These are phyloP conservation scores for Anisognathus igniventris DNA, from an alignment of 2,797 vertebrate species.

Conservation along the genomic window DNA sequence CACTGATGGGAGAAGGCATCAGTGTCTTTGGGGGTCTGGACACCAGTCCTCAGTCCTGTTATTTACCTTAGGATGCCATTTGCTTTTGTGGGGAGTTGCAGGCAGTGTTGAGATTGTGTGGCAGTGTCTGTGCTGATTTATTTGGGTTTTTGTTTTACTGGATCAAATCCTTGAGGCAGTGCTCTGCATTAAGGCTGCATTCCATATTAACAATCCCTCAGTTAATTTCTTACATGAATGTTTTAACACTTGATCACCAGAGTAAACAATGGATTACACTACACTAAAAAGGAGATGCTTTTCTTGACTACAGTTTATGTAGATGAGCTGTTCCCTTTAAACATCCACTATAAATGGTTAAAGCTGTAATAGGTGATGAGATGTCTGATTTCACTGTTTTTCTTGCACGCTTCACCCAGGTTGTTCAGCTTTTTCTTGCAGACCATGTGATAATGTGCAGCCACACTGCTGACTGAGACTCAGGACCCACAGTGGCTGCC, in stretches of 20 bases:
- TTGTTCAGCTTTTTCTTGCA: neutral
- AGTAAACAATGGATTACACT: neutral
- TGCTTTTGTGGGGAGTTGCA: neutral
- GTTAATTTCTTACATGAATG: neutral
- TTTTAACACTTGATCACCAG: neutral
- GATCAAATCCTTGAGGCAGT: neutral
- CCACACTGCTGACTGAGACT: neutral
- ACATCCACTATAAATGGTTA: accelerated
- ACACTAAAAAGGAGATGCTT: neutral
- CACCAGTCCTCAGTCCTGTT: neutral
- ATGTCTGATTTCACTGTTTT: accelerated
- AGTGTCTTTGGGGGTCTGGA: too few species aligned
- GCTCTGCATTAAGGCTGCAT: neutral
- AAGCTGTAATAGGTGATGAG: neutral
- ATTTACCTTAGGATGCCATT: neutral
- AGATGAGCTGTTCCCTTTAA: neutral
- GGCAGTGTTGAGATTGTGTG: neutral
- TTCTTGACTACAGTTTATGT: neutral
- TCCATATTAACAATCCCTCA: neutral
- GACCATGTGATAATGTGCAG: accelerated
- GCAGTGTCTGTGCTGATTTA: neutral
- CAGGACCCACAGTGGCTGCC: neutral
- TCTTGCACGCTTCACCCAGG: neutral
- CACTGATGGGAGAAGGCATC: accelerated
- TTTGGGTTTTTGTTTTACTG: neutral